Evolutionary conservation across 2,797 vertebrate species (phyloP), one percentile per base, ranked within the genome.

Genomic region (Sebastolobus altivelis): DNA sequence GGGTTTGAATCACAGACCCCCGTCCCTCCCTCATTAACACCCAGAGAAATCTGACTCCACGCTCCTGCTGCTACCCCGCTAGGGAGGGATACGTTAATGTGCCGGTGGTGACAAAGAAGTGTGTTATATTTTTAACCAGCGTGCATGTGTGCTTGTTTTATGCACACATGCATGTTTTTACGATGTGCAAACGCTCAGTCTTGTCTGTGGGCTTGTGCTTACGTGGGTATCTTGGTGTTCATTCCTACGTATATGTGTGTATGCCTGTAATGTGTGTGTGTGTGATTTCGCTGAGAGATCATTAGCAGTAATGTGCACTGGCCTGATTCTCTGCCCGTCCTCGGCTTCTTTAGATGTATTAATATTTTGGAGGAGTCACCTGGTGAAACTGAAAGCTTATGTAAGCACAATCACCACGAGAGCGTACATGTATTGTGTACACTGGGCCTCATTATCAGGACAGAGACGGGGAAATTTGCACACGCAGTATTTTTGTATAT

Each of bases 361-460:
- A 60, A 88, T 84, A 90, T 90, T 90, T 90, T 76, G 74, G 65
- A 90, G 84, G 69, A 88, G 83, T 90, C 83, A 83, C 87, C 82
- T 79, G 87, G 87, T 86, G 81, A 84, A 89, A 67, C 70, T 63
- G 74, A 78, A 81, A 85, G 84, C 87, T 85, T 83, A 80, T 82
- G 82, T 65, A 85, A 87, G 83, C 87, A 89, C 73, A 80, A 79
- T 74, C 40, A 25, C 49, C 56, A 49, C 11, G 25, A 84, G 79
- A 75, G 65, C 2, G 2, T 11, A 10, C 61, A 40, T 12, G 59
- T 46, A 13, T 43, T 60, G 72, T 81, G 68, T 65, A 54, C 38
- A 8, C 20, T 8, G 18, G 37, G 68, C 54, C 83, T 92, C 81
- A 80, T 88, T 89, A 88, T 81, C 63, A 1, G 77, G 67, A 25